phyloP scores from a whole-genome alignment of 2,888 invertebrate genomes.

The Nudaria mundana region DNA sequence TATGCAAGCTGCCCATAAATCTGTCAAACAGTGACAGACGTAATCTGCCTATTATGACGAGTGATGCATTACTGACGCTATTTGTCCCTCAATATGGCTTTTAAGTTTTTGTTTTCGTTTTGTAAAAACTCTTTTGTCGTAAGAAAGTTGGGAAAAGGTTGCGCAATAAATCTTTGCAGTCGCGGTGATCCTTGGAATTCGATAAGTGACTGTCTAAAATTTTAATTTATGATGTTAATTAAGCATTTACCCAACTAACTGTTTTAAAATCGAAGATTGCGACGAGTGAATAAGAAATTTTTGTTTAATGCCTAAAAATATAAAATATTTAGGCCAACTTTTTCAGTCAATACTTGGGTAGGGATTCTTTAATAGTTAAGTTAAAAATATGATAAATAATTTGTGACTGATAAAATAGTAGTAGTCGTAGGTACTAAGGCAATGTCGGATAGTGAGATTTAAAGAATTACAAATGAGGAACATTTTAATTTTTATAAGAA shows the following conservation, averaged over 20 bases:
- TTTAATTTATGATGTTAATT: constrained; percentile 7
- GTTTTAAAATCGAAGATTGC: too few relatives aligned
- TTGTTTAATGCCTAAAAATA: too few relatives aligned
- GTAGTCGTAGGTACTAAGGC: too few relatives aligned
- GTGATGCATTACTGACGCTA: constrained; percentile 75
- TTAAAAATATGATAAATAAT: too few relatives aligned
- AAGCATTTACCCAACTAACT: background rate
- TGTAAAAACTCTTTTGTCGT: constrained; percentile 20
- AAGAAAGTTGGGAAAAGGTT: constrained; percentile 27
- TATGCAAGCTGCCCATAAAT: constrained; percentile 69
- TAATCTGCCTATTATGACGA: constrained; percentile 77
- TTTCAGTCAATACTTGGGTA: too few relatives aligned
- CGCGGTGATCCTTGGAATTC: background rate
- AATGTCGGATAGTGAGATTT: too few relatives aligned
- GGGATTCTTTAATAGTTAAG: too few relatives aligned
- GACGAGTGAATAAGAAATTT: too few relatives aligned
- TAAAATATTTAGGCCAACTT: too few relatives aligned
- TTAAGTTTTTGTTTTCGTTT: constrained; percentile 38
- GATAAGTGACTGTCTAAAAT: constrained; percentile 4
- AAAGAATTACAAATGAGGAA: constrained; percentile 58
- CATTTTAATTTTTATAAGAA: constrained; percentile 61
- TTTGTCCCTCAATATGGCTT: constrained; percentile 61
- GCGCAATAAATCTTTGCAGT: constrained; percentile 23
- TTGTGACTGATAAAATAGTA: too few relatives aligned
- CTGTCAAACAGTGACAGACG: constrained; percentile 57